Base-by-base conservation (phyloP, 2,113 vertebrate genomes). In the Phrynocephalus versicolor region DNA sequence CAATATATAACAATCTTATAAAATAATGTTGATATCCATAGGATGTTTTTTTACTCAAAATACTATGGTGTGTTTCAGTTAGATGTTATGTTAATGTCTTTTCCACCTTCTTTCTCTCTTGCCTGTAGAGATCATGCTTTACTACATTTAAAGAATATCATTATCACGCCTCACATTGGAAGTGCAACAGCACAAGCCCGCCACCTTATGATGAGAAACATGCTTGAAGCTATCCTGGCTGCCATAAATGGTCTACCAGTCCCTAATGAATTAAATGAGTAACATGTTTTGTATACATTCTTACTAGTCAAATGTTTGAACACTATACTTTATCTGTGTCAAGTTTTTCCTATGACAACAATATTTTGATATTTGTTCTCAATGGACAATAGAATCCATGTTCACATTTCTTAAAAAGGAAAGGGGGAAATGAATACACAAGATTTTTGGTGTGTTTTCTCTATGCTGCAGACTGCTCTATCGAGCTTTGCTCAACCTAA, bases 141-240 rank as follows among this genome's bases (percentile, higher is more conserved):
- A 90, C 30, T 96, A 79, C 91, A 90, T 69, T 0, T 97, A 90
- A 91, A 90, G 89, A 96, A 96, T 2, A 39, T 96, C n/a, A 83
- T 88, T 45, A 39, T 95, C 83, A 95, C 95, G 27, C 96, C 95
- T 79, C 96, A 97, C 83, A 87, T 94, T 0, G 96, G 96, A 75
- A 93, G 94, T 51, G 94, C 95, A 76, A 96, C 95, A 75, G 84
- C 73, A 27, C 91, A 90, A 79, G 65, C 94, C 0, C 90, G 89
- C 14, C 3, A 1, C 35, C 19, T 79, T 1, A 95, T 95, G 88
- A 93, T 95, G 96, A 86, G 93, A 64, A 84, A 87, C 55, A 89
- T 95, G 94, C 58, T 30, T 3, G 91, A 91, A 81, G 95, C 92
- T 86, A 93, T 96, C 30, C 41, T 91, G 39, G 92, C 92, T 0